These are phyloP conservation scores for Ceratotherium simum DNA, from an alignment of 2,113 vertebrate species.

Conservation along the genomic window DNA sequence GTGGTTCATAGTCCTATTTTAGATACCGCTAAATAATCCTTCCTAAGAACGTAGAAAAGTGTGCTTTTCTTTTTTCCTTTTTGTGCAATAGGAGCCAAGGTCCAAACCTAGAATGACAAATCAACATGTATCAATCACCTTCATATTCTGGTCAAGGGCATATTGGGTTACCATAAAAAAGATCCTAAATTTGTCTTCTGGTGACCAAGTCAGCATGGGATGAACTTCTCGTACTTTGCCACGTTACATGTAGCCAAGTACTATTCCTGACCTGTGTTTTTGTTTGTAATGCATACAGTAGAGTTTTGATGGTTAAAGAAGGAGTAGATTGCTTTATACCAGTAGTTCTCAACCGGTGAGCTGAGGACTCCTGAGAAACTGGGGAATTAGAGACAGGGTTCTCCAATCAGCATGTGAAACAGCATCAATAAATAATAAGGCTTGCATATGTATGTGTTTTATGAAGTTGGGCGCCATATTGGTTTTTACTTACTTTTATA, in stretches of 20 bases:
- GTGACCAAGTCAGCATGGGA: background rate
- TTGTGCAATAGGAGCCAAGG: background rate
- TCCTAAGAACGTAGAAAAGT: background rate
- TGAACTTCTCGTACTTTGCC: constrained; percentile 1
- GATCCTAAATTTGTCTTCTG: constrained; percentile 2
- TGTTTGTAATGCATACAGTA: background rate
- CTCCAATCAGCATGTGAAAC: background rate
- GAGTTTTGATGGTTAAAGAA: background rate
- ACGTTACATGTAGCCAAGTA: background rate
- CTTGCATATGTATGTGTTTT: background rate
- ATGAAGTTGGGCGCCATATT: background rate
- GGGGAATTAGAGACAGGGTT: background rate
- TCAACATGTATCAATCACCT: background rate
- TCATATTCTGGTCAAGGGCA: background rate
- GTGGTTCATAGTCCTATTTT: background rate
- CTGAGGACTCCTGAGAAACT: background rate
- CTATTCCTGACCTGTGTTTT: background rate
- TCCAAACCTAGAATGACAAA: background rate
- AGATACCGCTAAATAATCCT: background rate
- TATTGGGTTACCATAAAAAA: background rate
- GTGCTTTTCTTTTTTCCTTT: background rate
- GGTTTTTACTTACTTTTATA: background rate
- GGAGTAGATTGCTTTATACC: background rate
- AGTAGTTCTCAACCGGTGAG: background rate
- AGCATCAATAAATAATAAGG: background rate